A percentile compares a stretch with the other conserved stretches of the same genome.
These are phyloP conservation scores for Nasonia longicornis DNA, from an alignment of 1,140 invertebrate species.

Conservation along the genomic window DNA sequence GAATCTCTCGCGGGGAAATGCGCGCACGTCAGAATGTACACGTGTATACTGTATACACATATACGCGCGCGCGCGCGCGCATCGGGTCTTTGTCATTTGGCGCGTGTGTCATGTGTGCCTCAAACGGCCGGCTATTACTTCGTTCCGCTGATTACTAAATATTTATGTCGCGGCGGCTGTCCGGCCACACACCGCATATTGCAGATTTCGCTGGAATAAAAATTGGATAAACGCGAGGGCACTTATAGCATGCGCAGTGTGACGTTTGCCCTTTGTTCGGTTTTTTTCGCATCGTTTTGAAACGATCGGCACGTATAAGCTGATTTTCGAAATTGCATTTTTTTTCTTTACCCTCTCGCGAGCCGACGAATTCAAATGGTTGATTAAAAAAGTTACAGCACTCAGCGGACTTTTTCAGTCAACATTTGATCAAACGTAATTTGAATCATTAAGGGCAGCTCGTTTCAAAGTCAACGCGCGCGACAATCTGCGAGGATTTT, in stretches of 20 bases:
- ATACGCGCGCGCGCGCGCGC: neutral
- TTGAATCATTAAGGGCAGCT: neutral
- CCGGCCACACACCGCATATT: neutral
- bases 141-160: conserved; percentile 24
- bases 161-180: conserved; percentile 17
- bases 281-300: neutral
- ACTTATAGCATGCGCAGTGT: neutral
- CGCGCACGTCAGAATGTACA: neutral
- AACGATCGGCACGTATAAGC: neutral
- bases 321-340: neutral
- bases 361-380: no score
- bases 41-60: neutral
- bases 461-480: neutral
- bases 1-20: conserved; percentile 36
- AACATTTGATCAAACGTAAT: neutral
- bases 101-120: conserved; percentile 11
- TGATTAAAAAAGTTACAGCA: no score
- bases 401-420: neutral
- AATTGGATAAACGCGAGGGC: neutral
- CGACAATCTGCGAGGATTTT: no score
- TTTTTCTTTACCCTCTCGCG: neutral
- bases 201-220: neutral
- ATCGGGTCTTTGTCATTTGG: conserved; percentile 25
- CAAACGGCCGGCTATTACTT: conserved; percentile 20
- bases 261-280: neutral